phyloP scores from a whole-genome alignment of 2,797 vertebrate species.

The Manis javanica region DNA sequence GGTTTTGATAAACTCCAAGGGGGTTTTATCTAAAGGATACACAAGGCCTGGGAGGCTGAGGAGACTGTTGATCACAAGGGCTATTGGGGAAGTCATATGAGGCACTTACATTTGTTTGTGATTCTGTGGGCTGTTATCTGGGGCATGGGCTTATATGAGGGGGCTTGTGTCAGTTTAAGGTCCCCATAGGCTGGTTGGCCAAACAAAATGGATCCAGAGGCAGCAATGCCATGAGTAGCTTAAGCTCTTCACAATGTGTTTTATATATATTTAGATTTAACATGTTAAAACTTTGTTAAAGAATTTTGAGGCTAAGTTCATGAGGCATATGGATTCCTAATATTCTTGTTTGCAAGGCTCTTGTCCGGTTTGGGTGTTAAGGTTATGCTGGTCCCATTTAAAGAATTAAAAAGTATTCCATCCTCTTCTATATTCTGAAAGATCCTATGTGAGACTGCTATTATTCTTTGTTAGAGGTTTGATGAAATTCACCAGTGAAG shows the following conservation, averaged over 20 bases:
- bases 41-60: not conserved
- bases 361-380: not conserved
- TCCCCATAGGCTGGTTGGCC: not conserved
- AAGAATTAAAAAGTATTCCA: not conserved
- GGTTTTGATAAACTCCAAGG: not conserved
- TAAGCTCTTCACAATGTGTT: not conserved
- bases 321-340: not conserved
- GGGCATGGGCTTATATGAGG: not conserved
- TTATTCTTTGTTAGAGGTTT: too few species aligned
- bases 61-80: not conserved
- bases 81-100: not conserved
- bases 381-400: not conserved
- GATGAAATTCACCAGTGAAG: too few species aligned
- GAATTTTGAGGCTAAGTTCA: not conserved
- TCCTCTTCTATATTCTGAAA: not conserved
- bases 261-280: not conserved
- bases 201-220: not conserved
- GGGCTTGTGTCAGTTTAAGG: not conserved
- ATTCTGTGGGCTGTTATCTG: not conserved
- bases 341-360: not conserved
- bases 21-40: not conserved
- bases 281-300: not conserved
- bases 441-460: too few species aligned
- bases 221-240: not conserved
- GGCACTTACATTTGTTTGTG: not conserved